Evolutionary conservation across 2,888 invertebrate genomes (phyloP).

Genomic region (Cerastis leucographa): DNA sequence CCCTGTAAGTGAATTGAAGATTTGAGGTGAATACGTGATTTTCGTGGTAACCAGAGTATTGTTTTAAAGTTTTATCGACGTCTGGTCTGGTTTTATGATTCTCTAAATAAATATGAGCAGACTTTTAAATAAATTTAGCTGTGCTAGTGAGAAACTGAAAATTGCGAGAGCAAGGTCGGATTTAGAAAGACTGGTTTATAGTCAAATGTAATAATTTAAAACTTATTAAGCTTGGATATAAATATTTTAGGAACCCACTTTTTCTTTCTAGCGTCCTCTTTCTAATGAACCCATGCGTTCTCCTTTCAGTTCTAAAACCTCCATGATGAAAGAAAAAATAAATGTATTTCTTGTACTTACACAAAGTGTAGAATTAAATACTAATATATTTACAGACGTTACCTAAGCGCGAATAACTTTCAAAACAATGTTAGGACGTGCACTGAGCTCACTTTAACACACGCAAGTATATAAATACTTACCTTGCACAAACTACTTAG

Average conservation of each 20-base stretch:
- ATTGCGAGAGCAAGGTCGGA: background rate
- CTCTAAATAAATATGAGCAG: constrained; percentile 28
- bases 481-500: constrained; percentile 57
- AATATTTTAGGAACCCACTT: background rate
- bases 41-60: constrained; percentile 23
- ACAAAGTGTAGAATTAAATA: background rate
- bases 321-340: background rate
- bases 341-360: background rate
- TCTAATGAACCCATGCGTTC: too few species aligned
- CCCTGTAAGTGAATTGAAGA: constrained; percentile 35
- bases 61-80: constrained; percentile 23
- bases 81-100: constrained; percentile 24
- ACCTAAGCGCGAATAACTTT: background rate
- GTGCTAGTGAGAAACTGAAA: background rate
- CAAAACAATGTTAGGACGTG: constrained; percentile 19
- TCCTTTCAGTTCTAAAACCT: too few species aligned
- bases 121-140: constrained; percentile 18
- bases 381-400: background rate
- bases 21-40: constrained; percentile 43
- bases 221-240: background rate
- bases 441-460: constrained; percentile 21
- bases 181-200: background rate
- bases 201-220: background rate
- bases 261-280: too few species aligned
- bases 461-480: constrained; percentile 50